These are phyloP conservation scores for Drosophila monieri DNA, from an alignment of 2,888 invertebrate species.

Conservation along the genomic window DNA sequence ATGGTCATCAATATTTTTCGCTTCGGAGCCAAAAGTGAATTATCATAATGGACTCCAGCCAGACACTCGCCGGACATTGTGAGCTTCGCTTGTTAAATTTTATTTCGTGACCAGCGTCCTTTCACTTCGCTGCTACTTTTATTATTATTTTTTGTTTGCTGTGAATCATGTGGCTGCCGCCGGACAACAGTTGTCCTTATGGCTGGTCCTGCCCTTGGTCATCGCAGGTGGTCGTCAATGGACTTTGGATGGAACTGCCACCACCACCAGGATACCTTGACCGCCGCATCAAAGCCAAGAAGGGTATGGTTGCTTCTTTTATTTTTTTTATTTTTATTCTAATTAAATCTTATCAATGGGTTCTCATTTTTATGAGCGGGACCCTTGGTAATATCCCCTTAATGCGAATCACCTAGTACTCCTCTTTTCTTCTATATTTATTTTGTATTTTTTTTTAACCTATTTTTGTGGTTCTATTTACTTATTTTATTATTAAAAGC, in stretches of 20 bases:
- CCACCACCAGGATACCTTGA: constrained; percentile 22
- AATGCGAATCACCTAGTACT: too few relatives aligned
- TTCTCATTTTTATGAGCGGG: too few relatives aligned
- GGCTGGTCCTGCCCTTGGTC: constrained; percentile 53
- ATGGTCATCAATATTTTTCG: constrained; percentile 44
- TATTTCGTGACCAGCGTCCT: constrained; percentile 10
- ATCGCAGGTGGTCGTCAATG: constrained; percentile 63
- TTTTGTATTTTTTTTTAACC: too few relatives aligned
- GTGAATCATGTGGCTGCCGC: constrained; percentile 42
- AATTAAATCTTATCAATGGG: too few relatives aligned
- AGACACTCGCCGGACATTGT: constrained; percentile 24
- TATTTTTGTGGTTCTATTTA: too few relatives aligned
- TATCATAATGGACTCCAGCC: constrained; percentile 66
- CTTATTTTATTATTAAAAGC: too few relatives aligned
- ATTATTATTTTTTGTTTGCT: constrained; percentile 1
- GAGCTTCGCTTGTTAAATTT: constrained; percentile 16
- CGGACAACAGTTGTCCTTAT: constrained; percentile 67
- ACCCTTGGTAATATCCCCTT: too few relatives aligned
- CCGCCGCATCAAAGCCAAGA: constrained; percentile 12
- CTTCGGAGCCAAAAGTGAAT: constrained; percentile 61
- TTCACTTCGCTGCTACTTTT: background rate
- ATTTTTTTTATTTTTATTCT: background rate
- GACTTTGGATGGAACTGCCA: constrained; percentile 39
- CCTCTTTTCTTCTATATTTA: too few relatives aligned
- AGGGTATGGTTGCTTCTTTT: constrained; percentile 14